These are phyloP conservation scores for Diaprepes abbreviatus DNA, from an alignment of 2,888 invertebrate species.

Conservation along the genomic window DNA sequence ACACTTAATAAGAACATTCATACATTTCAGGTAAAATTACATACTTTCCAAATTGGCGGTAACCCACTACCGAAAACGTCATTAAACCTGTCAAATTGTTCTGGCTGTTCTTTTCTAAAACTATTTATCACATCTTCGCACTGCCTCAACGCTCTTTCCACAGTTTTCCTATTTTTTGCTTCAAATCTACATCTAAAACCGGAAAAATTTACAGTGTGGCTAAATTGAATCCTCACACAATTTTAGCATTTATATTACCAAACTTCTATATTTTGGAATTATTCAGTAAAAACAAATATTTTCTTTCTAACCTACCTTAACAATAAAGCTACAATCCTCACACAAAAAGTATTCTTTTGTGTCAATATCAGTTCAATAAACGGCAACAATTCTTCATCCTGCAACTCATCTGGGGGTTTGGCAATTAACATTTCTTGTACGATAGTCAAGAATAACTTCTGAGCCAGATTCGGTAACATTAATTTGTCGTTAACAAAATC, in stretches of 20 bases:
- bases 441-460: constrained; percentile 83
- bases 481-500: constrained; percentile 66
- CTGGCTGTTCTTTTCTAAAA: constrained; percentile 66
- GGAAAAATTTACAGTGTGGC: too few relatives aligned
- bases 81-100: constrained; percentile 68
- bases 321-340: constrained; percentile 81
- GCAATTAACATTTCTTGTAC: constrained; percentile 81
- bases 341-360: constrained; percentile 79
- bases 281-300: too few relatives aligned
- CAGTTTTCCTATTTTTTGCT: constrained; percentile 81
- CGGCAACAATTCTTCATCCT: constrained; percentile 85
- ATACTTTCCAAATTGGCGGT: constrained; percentile 80
- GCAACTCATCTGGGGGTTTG: constrained; percentile 84
- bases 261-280: too few relatives aligned
- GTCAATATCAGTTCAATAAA: constrained; percentile 80
- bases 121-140: constrained; percentile 82
- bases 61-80: constrained; percentile 81
- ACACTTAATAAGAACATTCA: not conserved
- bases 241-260: too few relatives aligned
- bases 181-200: constrained; percentile 79
- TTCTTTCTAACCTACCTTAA: constrained; percentile 56
- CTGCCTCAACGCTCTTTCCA: constrained; percentile 91
- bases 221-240: not conserved
- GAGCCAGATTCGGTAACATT: constrained; percentile 77
- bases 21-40: not conserved